Evolutionary conservation across 2,888 invertebrate species (phyloP), one percentile per base, ranked within the genome.

Genomic region (Diarsia mendica): DNA sequence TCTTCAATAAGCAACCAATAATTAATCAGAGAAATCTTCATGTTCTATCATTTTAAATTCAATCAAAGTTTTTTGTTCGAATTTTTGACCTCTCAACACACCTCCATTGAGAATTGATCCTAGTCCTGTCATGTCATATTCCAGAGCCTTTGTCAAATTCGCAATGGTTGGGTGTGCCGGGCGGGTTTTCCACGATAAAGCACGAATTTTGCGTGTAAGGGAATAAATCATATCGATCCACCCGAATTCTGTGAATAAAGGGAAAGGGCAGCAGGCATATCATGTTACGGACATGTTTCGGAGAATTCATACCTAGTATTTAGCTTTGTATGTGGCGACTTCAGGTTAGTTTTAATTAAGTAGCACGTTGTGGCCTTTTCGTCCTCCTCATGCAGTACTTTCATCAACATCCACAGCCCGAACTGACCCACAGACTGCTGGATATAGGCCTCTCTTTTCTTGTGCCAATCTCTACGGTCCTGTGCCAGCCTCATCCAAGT

Each of bases 151-250:
- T n/a, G 39, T 33, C 20, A 20, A 46, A 60, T 46, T 60, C 49
- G 28, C 28, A 44, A 51, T 77, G 33, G 15, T 39, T 20, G 48
- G 71, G 33, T 23, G 46, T 72, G 23, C 13, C 48, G n/a, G 15
- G 23, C 28, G 51, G 51, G 15, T 77, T 65, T 75, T 58, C n/a
- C 13, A 67, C 15, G 15, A 61, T 67, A 15, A 23, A 49, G 13
- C 39, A 55, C 20, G 53, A 67, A 10, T 68, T 49, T 53, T 53
- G 15, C 39, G n/a, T 64, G 75, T 39, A 53, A 33, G 23, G 23
- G 51, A 53, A 23, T 53, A 63, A 48, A 23, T 23, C 20, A 39
- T 53, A 74, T 20, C 33, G n/a, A 53, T 64, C 46, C 53, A 64
- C 13, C 23, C 51, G 11, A 63, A 63, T 74, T 18, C 4, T 11